A percentile compares a stretch with the other conserved stretches of the same genome.
phyloP scores from a whole-genome alignment of 2,888 invertebrate species.

The Epinotia brunnichana region DNA sequence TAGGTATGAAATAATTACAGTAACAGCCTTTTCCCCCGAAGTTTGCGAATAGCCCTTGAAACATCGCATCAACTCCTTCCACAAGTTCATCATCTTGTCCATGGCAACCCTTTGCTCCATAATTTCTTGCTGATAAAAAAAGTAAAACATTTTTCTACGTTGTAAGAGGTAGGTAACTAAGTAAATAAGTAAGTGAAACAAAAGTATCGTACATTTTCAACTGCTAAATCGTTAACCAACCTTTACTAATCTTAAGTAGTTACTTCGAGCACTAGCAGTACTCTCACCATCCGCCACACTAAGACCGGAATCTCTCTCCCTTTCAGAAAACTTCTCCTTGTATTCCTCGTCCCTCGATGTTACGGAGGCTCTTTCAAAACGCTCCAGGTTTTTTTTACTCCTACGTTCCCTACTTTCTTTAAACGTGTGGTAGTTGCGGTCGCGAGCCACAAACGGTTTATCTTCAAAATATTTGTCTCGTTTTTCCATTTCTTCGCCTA shows the following conservation, averaged over 20 bases:
- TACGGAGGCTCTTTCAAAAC: slow-evolving; percentile 67
- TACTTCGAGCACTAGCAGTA: slow-evolving; percentile 72
- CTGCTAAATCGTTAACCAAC: slow-evolving; percentile 53
- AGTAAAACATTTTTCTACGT: background rate
- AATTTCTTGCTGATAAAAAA: slow-evolving; percentile 71
- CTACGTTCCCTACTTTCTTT: slow-evolving; percentile 56
- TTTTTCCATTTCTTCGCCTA: slow-evolving; percentile 35
- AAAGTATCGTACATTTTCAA: background rate
- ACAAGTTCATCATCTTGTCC: slow-evolving; percentile 81
- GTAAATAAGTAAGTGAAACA: background rate
- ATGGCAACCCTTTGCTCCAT: slow-evolving; percentile 77
- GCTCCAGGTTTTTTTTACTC: slow-evolving; percentile 59
- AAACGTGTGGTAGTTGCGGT: slow-evolving; percentile 47
- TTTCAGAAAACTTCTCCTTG: slow-evolving; percentile 66
- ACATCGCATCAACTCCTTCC: slow-evolving; percentile 79
- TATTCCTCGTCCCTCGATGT: slow-evolving; percentile 70
- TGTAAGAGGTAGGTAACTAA: background rate
- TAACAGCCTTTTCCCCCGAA: slow-evolving; percentile 61
- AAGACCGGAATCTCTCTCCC: slow-evolving; percentile 74
- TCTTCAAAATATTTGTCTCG: slow-evolving; percentile 62
- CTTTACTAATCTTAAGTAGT: slow-evolving; percentile 73
- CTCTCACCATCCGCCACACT: slow-evolving; percentile 76
- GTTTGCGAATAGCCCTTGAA: slow-evolving; percentile 72
- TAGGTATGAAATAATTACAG: slow-evolving; percentile 51
- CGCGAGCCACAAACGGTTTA: slow-evolving; percentile 53